These are phyloP conservation scores for Glossophaga mutica DNA, from an alignment of 2,797 vertebrate species.

Conservation along the genomic window DNA sequence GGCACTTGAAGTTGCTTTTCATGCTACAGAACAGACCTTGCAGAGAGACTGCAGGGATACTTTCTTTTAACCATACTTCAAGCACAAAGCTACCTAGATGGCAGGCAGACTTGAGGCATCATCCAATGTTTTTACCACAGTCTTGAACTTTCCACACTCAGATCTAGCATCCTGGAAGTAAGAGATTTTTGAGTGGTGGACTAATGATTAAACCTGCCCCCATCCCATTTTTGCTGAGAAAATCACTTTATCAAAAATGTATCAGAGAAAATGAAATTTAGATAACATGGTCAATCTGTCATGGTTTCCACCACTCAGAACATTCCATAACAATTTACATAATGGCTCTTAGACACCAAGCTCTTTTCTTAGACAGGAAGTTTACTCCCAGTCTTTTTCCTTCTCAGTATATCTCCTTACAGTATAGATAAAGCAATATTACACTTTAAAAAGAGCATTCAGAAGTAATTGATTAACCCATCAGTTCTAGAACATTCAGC, in stretches of 20 bases:
- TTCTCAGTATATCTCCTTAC: neutral
- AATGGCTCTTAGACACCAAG: neutral
- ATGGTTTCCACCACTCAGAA: neutral
- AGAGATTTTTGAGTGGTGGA: neutral
- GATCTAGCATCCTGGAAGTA: neutral
- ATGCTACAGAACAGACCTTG: neutral
- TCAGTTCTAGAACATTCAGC: neutral
- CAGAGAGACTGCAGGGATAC: neutral
- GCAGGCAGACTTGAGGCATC: neutral
- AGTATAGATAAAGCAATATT: neutral
- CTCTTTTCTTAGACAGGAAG: neutral
- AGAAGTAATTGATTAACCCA: neutral
- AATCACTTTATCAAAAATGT: slow-evolving; percentile 7
- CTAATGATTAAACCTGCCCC: neutral
- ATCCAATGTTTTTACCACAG: neutral
- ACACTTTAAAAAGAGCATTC: neutral
- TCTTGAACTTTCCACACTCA: neutral
- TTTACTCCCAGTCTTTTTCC: neutral
- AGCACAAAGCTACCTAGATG: neutral
- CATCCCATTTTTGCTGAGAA: slow-evolving; percentile 21
- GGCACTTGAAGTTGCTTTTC: neutral
- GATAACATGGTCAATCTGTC: neutral
- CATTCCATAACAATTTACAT: neutral
- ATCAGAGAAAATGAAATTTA: neutral
- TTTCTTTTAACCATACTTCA: neutral